Base-by-base conservation (phyloP, 2,113 vertebrate genomes). In the Coracopsis vasa region DNA sequence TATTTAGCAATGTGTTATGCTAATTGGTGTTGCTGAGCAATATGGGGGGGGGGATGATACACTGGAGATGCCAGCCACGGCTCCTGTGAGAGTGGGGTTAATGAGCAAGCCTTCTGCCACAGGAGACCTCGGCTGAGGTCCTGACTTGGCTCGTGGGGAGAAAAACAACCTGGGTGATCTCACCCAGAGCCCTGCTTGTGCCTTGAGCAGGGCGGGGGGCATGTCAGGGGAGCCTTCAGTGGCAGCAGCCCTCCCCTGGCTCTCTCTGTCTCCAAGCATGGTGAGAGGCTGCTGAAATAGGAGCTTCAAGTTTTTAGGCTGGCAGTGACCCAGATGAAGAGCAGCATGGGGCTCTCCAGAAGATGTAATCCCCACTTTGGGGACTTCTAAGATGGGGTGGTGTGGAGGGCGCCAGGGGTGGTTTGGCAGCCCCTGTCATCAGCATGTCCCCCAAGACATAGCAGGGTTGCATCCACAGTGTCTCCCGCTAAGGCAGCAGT, bases 1-100 rank as follows among this genome's bases (percentile, higher is more conserved):
- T 95, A 81, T 94, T 97, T 96, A 94, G 93, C 96, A 95, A 92
- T 8, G 16, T 45, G 25, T 96, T 95, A 86, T 81, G 75, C 86
- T 92, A 92, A 95, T 92, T 93, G 95, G 93, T 72, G 42, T 15
- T 54, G 77, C 84, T 88, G 86, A 88, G 82, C 61, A 73, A 72
- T 33, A 10, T 39, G n/a, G 33, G 31, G 18, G 31, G 18, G 47
- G 33, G 21, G 37, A 20, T 6, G 16, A 53, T 58, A 50, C 58
- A 28, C 3, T 2, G 66, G 48, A 81, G 45, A 75, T 87, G 24
- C 35, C 60, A 84, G 51, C 53, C 15, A 0, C 29, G 4, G 35
- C 72, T 74, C 80, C 47, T n/a, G 60, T 27, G 65, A 81, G 90
- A 91, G 42, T 4, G 2, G 66, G 69, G 47, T 79, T 83, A 94